These are phyloP conservation scores for Sparidentex hasta DNA, from an alignment of 2,797 vertebrate genomes.

Conservation along the genomic window DNA sequence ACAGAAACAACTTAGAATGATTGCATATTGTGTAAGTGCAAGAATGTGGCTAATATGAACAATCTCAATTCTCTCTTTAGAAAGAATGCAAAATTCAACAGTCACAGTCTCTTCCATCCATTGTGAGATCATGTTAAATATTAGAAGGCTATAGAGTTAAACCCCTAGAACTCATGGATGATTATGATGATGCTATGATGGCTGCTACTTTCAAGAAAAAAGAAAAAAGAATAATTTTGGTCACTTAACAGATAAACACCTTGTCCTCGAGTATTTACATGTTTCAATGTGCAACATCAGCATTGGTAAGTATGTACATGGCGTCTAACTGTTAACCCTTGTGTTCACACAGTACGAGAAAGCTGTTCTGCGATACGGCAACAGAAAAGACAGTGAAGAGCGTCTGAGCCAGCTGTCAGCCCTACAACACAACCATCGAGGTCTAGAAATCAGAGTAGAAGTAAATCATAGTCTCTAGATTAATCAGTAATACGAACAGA, in stretches of 20 bases:
- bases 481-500: conserved; percentile 64
- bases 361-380: conserved; percentile 85
- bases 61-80: conserved; percentile 23
- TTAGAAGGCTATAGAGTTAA: conserved; percentile 47
- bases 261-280: conserved; percentile 86
- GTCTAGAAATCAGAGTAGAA: conserved; percentile 57
- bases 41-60: conserved; percentile 63
- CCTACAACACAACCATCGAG: conserved; percentile 56
- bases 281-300: conserved; percentile 91
- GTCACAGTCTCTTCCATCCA: conserved; percentile 30
- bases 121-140: conserved; percentile 31
- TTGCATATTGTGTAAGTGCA: conserved; percentile 74
- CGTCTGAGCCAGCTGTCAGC: conserved; percentile 48
- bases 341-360: conserved; percentile 85
- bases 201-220: conserved; percentile 66
- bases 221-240: conserved; percentile 66
- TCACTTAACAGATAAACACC: conserved; percentile 77
- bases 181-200: conserved; percentile 45
- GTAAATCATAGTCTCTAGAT: conserved; percentile 68
- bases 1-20: conserved; percentile 59
- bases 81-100: conserved; percentile 32
- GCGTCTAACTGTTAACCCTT: conserved; percentile 83
- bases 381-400: conserved; percentile 68
- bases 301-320: conserved; percentile 86
- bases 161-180: conserved; percentile 44